Base-by-base conservation (phyloP, 2,797 vertebrate species). In the Anguilla obscura region DNA sequence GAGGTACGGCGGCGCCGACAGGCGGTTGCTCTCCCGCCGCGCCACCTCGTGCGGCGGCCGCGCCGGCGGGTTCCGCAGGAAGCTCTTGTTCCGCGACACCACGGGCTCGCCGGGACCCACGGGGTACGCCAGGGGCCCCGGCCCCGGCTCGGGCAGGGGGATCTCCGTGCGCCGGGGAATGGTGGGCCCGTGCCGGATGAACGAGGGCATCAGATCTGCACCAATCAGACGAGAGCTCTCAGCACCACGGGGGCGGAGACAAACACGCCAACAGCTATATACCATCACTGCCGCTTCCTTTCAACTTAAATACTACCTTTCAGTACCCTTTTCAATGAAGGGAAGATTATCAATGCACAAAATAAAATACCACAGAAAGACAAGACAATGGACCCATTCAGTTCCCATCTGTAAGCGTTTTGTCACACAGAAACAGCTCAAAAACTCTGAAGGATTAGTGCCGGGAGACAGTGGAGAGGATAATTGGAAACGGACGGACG, bases 171-270 rank as follows among this genome's bases (percentile, higher is more conserved):
- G 96, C 91, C 99, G 95, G 27, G 98, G 98, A 90, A 99, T 99
- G 88, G 98, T 99, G 45, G 98, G 98, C 80, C 98, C 98, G 89
- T 99, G 98, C 30, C 99, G 98, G 92, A 99, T 99, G 88, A 99
- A 99, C 0, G 98, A 99, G 92, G 98, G 98, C 98, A 99, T 99
- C 89, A 99, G 96, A 96, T 98, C 99, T 99, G 91, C 1, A 48
- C 88, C 0, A 88, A 58, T 90, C 83, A 40, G 85, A 54, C 2
- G 30, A 84, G 21, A 54, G 54, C 58, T 18, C 10, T 60, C 9
- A 87, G 50, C 8, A 45, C 10, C 45, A 18, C 4, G 14, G n/a
- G 4, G 27, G n/a, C 24, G 9, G 24, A 10, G 1, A 58, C 9
- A 18, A 56, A 54, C 4, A 56, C 12, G 30, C 12, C 50, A 27